Evolutionary conservation across 2,113 vertebrate species (phyloP), one percentile per base, ranked within the genome.

Genomic region (Phalacrocorax brasilianus): DNA sequence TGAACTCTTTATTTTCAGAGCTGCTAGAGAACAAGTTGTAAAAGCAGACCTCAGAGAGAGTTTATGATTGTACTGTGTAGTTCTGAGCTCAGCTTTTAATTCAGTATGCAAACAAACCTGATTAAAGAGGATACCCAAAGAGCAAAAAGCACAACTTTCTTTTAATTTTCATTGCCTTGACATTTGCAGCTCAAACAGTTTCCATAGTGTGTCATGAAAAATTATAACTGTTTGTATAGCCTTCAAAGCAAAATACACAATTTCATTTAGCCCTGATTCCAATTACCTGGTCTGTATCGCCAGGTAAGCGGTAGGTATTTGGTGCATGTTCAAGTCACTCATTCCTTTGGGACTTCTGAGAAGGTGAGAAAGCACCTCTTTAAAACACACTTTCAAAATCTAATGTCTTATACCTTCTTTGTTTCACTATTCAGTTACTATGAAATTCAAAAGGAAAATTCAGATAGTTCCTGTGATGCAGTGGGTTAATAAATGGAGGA

Each of bases 151-250:
- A 6, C 40, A 88, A 28, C 27, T 56, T 95, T 68, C 35, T 93
- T 89, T 40, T 45, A 19, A 77, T 94, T 83, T 96, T 56, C 56
- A 82, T 84, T 97, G 61, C 58, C 76, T 81, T 96, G 63, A 85
- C 95, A 80, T 95, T 88, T 18, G 21, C 32, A 88, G 59, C 66
- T 93, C 76, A 94, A 97, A 92, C 85, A 72, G 55, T 95, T 97
- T 68, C 80, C 35, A 61, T 56, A 44, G 14, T 45, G 61, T 96
- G 44, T 63, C 30, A 82, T 26, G 71, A 83, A 82, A 85, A 91
- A 47, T 68, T 80, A 26, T 45, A 93, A 44, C 47, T 62, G 26
- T 68, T 66, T 58, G 30, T 47, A 67, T 1, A 91, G n/a, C 16
- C 77, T 96, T 91, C 65, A 92, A 75, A 91, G 85, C 28, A 95